phyloP scores from a whole-genome alignment of 2,797 vertebrate species.

The Neosalanx taihuensis region DNA sequence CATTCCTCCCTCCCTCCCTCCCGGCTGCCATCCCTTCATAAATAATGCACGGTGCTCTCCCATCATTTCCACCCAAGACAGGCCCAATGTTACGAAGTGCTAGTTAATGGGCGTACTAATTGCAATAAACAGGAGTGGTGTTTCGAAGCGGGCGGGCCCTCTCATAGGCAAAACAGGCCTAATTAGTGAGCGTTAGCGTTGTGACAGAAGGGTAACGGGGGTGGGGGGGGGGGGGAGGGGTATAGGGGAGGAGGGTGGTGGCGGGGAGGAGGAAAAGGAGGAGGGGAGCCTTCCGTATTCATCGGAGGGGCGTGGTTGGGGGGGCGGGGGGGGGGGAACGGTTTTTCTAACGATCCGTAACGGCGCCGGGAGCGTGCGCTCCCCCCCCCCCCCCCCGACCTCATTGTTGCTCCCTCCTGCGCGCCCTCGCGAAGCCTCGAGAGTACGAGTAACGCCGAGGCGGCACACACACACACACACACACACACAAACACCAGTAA shows the following conservation, averaged over 20 bases:
- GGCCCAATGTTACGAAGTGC: conserved; percentile 75
- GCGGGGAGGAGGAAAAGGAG: conserved; percentile 27
- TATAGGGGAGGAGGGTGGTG: conserved; percentile 36
- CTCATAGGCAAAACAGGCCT: conserved; percentile 85
- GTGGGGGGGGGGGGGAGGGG: not conserved
- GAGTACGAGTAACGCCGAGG: conserved; percentile 22
- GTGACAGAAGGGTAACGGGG: conserved; percentile 61
- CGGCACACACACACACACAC: conserved; percentile 15
- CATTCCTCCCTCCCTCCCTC: conserved; percentile 10
- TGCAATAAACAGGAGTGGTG: conserved; percentile 89
- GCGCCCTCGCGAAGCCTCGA: not conserved
- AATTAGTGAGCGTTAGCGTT: conserved; percentile 75
- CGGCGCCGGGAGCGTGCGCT: conserved; percentile 76
- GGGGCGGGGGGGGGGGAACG: conserved; percentile 19
- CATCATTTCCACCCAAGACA: conserved; percentile 77
- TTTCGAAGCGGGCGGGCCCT: conserved; percentile 83
- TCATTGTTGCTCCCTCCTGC: not conserved
- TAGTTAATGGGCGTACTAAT: conserved; percentile 90
- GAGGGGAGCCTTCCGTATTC: conserved; percentile 74
- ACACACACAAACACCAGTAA: conserved; percentile 38
- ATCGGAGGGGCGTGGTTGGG: conserved; percentile 63
- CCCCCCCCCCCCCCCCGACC: conserved; percentile 46
- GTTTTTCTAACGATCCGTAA: conserved; percentile 36
- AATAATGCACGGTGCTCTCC: conserved; percentile 73
- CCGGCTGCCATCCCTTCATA: conserved; percentile 56